Conservation (phyloP, 2,797 vertebrate genomes). For the Pagetopsis macropterus region DNA sequence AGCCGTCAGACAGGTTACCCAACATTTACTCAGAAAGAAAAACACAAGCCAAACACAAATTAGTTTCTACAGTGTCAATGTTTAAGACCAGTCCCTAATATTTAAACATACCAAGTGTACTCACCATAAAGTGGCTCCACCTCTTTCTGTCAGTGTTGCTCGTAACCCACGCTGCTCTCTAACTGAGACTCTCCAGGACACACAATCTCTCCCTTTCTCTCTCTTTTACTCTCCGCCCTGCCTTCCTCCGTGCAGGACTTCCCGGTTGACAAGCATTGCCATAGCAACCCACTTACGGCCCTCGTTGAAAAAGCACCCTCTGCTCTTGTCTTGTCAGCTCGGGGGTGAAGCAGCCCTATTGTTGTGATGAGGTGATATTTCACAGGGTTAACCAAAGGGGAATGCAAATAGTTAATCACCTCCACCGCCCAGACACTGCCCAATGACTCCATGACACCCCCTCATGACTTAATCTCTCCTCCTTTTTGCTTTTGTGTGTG, state of each 20-base stretch:
- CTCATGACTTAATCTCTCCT: constrained; percentile 49
- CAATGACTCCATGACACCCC: constrained; percentile 53
- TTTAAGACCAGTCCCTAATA: constrained; percentile 9
- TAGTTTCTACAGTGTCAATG: constrained; percentile 11
- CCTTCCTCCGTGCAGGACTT: constrained; percentile 76
- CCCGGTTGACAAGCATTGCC: constrained; percentile 81
- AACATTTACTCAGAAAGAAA: constrained; percentile 12
- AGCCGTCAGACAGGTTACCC: constrained; percentile 67
- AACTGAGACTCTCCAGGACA: constrained; percentile 67
- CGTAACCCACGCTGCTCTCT: constrained; percentile 52
- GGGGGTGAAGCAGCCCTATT: constrained; percentile 72
- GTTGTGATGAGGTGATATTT: constrained; percentile 85
- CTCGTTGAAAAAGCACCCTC: constrained; percentile 71
- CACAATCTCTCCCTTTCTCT: constrained; percentile 56
- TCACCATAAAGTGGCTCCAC: constrained; percentile 62
- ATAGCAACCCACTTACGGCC: constrained; percentile 73
- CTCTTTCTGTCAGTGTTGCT: constrained; percentile 38
- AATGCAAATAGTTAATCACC: constrained; percentile 76
- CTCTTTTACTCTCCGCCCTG: constrained; percentile 47
- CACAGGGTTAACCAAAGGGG: constrained; percentile 78
- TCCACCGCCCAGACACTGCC: constrained; percentile 62
- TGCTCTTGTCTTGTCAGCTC: constrained; percentile 68
- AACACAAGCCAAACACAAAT: not conserved
- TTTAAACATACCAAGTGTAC: constrained; percentile 41
- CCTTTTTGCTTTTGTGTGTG: constrained; percentile 53